A percentile compares a stretch with the other conserved stretches of the same genome.
Evolutionary conservation across 2,888 invertebrate species (phyloP).

Genomic region (Orthonychiurus folsomi): DNA sequence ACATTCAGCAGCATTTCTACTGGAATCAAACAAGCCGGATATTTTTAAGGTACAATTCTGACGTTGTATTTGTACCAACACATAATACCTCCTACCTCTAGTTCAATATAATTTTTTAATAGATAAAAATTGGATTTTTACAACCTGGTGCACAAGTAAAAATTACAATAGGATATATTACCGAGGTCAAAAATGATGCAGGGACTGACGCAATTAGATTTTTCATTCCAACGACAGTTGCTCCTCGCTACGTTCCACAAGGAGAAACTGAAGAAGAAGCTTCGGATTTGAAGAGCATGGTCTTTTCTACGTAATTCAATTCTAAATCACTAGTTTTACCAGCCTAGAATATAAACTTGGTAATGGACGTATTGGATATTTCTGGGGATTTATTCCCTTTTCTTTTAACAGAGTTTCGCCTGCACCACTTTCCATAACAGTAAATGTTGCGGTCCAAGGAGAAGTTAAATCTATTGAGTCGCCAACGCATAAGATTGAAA

Average conservation of each 20-base stretch:
- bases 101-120: conserved; percentile 5
- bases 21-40: conserved; percentile 34
- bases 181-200: conserved; percentile 38
- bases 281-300: conserved; percentile 27
- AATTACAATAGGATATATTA: conserved; percentile 35
- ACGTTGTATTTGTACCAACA: no score
- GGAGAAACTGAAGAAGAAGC: conserved; percentile 27
- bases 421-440: conserved; percentile 33
- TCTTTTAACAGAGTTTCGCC: conserved; percentile 18
- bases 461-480: conserved; percentile 31
- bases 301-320: conserved; percentile 21
- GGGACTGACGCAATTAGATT: conserved; percentile 33
- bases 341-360: not conserved
- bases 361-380: not conserved
- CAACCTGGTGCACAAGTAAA: conserved; percentile 37
- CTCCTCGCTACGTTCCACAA: conserved; percentile 37
- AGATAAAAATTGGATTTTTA: conserved; percentile 25
- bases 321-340: not conserved
- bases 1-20: conserved; percentile 31
- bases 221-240: conserved; percentile 40
- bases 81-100: not conserved
- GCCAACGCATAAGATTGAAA: conserved; percentile 30
- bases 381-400: not conserved
- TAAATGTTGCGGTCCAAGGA: conserved; percentile 31
- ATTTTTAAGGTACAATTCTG: conserved; percentile 32